Conservation (phyloP, 2,113 vertebrate species). For the Corydoras maculifer region DNA sequence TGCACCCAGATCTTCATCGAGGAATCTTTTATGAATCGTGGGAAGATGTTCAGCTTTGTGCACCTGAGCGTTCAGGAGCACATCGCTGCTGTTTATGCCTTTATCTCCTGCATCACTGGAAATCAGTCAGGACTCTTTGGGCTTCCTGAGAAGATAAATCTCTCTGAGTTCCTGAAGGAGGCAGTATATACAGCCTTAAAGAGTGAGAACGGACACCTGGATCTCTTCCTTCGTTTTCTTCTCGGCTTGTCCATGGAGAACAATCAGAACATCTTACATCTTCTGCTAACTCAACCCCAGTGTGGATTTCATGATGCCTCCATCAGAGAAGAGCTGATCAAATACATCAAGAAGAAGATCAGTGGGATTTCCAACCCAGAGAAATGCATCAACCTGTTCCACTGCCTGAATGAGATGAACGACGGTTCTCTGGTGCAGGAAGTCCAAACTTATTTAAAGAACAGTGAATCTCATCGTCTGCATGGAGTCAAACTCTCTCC, state of each 20-base stretch:
- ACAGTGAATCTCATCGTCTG: not conserved
- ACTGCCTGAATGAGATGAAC: constrained; percentile 3
- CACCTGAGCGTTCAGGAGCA: constrained; percentile 24
- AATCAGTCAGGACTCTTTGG: not conserved
- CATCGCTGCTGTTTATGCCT: constrained; percentile 17
- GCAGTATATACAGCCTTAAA: not conserved
- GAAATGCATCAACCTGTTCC: constrained; percentile 11
- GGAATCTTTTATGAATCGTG: not conserved
- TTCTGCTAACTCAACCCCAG: too few species aligned
- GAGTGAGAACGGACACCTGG: constrained; percentile 1
- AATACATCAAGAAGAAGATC: constrained; percentile 11
- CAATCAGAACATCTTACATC: not conserved
- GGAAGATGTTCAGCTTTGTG: constrained; percentile 17
- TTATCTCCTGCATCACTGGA: constrained; percentile 12
- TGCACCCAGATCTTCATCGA: constrained; percentile 24
- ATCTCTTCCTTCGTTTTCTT: constrained; percentile 14
- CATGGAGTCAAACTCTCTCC: not conserved
- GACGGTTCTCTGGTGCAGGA: not conserved
- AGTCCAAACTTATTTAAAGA: not conserved
- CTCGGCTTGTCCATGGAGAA: constrained; percentile 12
- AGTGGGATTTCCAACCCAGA: too few species aligned
- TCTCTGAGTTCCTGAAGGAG: not conserved
- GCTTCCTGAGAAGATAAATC: not conserved
- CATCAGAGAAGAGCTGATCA: not conserved
- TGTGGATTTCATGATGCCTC: too few species aligned